Conservation (phyloP, 1,140 invertebrate genomes). For the Oscheius sp. region DNA sequence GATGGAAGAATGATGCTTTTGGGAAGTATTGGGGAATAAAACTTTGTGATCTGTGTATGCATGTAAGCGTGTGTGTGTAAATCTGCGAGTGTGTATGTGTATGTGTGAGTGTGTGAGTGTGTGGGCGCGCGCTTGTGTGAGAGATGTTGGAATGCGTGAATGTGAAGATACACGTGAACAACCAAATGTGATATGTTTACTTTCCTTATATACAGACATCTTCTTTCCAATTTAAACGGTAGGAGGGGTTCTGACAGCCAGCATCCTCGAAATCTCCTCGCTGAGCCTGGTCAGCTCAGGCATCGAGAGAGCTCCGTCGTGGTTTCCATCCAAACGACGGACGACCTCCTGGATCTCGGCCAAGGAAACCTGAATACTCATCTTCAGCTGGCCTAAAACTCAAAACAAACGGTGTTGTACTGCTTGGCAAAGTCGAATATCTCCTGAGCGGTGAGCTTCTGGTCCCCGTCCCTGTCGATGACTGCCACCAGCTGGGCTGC, state of each 20-base stretch:
- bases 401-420: conserved; percentile 10
- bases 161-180: too few species aligned
- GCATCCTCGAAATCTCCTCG: conserved; percentile 8
- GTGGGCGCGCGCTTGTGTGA: too few species aligned
- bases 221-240: conserved; percentile 2
- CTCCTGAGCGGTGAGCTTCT: conserved; percentile 24
- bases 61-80: too few species aligned
- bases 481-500: conserved; percentile 30
- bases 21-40: too few species aligned
- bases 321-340: conserved; percentile 10
- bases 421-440: conserved; percentile 36
- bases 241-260: conserved; percentile 16
- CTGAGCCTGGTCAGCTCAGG: conserved; percentile 13
- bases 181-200: not conserved
- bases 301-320: conserved; percentile 10
- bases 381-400: not conserved
- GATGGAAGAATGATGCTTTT: too few species aligned
- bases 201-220: not conserved
- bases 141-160: too few species aligned
- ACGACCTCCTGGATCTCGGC: conserved; percentile 11
- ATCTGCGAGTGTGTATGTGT: too few species aligned
- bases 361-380: conserved; percentile 1
- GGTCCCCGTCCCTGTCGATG: conserved; percentile 33
- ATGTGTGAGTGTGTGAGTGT: too few species aligned
- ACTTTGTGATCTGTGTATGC: too few species aligned